A percentile compares a stretch with the other conserved stretches of the same genome.
Conservation (phyloP, 1,140 invertebrate species). For the Pygmarrhopalites habei region DNA sequence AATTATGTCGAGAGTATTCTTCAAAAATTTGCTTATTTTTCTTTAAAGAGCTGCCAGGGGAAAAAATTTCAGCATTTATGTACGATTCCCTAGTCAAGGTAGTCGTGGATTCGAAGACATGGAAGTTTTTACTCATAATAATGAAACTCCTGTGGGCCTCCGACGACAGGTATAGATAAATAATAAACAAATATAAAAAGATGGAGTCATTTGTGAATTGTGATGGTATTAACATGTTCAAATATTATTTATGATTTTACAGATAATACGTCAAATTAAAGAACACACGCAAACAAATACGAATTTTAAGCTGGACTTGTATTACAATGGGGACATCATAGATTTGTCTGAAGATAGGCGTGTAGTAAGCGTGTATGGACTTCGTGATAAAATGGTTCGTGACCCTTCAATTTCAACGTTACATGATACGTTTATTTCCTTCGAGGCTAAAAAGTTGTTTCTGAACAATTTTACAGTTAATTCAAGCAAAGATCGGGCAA, state of each 20-base stretch:
- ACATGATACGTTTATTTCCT: slow-evolving; percentile 1
- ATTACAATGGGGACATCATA: slow-evolving; percentile 77
- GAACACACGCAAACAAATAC: slow-evolving; percentile 36
- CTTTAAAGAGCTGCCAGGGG: slow-evolving; percentile 70
- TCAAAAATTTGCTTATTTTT: neutral
- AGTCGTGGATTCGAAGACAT: slow-evolving; percentile 78
- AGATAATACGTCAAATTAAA: slow-evolving; percentile 37
- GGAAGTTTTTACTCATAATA: slow-evolving; percentile 86
- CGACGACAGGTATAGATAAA: slow-evolving; percentile 66
- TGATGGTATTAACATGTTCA: neutral
- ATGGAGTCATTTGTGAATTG: neutral
- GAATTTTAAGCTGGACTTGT: slow-evolving; percentile 74
- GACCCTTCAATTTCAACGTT: neutral
- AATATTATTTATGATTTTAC: no score
- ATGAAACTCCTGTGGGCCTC: slow-evolving; percentile 80
- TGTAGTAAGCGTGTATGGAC: slow-evolving; percentile 74
- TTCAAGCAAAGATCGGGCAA: slow-evolving; percentile 79
- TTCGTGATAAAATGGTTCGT: slow-evolving; percentile 88
- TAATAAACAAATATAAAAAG: slow-evolving; percentile 53
- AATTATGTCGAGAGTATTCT: neutral
- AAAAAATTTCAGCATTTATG: slow-evolving; percentile 75
- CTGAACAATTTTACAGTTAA: slow-evolving; percentile 47
- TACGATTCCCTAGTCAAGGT: slow-evolving; percentile 83
- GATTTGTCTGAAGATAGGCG: slow-evolving; percentile 82
- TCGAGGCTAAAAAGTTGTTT: slow-evolving; percentile 8